A percentile compares a stretch with the other conserved stretches of the same genome.
phyloP scores from a whole-genome alignment of 2,888 invertebrate genomes.

The Sipunculus nudus region DNA sequence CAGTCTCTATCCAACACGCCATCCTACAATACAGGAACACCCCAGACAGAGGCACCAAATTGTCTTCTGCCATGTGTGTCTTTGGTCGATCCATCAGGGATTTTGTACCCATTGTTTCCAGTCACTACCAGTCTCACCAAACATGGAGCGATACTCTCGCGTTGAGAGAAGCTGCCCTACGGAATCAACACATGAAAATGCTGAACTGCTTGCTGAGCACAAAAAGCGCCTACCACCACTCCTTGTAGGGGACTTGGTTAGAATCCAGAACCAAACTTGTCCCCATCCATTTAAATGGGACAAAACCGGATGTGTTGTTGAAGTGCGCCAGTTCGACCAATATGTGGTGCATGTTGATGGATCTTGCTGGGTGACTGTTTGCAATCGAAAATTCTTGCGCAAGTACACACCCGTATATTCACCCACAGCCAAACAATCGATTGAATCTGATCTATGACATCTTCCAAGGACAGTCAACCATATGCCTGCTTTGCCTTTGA shows the following conservation, averaged over 20 bases:
- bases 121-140: conserved; percentile 5
- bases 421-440: too few relatives aligned
- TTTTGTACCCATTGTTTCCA: conserved; percentile 37
- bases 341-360: conserved; percentile 34
- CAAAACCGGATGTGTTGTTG: conserved; percentile 42
- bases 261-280: conserved; percentile 43
- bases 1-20: conserved; percentile 39
- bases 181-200: conserved; percentile 40
- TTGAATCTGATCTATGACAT: too few relatives aligned
- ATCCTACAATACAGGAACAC: conserved; percentile 44
- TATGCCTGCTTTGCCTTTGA: too few relatives aligned
- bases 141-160: conserved; percentile 35
- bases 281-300: conserved; percentile 44
- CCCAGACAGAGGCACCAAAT: conserved; percentile 40
- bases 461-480: too few relatives aligned
- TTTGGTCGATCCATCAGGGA: conserved; percentile 40
- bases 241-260: conserved; percentile 35
- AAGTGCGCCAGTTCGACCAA: conserved; percentile 40
- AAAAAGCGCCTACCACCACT: conserved; percentile 33
- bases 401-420: conserved; percentile 22
- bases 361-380: conserved; percentile 30
- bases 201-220: conserved; percentile 37
- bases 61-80: conserved; percentile 42
- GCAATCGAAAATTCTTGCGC: conserved; percentile 30
- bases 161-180: conserved; percentile 37